Evolutionary conservation across 2,113 vertebrate species (phyloP), one percentile per base, ranked within the genome.

Genomic region (Mionectes macconnelli): DNA sequence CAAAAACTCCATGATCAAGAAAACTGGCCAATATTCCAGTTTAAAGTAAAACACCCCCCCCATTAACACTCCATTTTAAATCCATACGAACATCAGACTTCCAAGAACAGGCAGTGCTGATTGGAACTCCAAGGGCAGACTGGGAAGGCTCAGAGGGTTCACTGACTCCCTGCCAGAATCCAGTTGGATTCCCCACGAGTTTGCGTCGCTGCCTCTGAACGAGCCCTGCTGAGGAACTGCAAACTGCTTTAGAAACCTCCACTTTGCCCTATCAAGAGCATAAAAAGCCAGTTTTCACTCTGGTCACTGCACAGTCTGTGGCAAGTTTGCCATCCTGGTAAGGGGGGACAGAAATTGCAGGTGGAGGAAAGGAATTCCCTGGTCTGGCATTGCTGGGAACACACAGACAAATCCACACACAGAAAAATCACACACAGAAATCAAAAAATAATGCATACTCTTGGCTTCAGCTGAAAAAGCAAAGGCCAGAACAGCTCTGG

Each of bases 81-180:
- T 4, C 39, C 70, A 8, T 0, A 4, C 1, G 6, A 50, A 30
- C 19, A 35, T 6, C 49, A 30, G 52, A 13, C 4, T 4, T 4
- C 49, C 35, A 47, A 11, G 50, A 55, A n/a, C 3, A 6, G 56
- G 0, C 69, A 78, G 70, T 0, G 4, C 47, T 14, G 40, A 19
- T 1, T 2, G 14, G 15, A 64, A 8, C 55, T 60, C 33, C 17
- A 18, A 37, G 47, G 67, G 53, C 53, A 68, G 49, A 4, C 19
- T 1, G 2, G 0, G 3, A 55, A 44, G 50, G 57, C 59, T 59
- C 47, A 7, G 73, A 1, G 4, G 40, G 25, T 10, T 39, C 9
- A 49, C 31, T 2, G 39, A 27, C 6, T n/a, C 35, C 45, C 44
- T 84, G 83, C 64, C 79, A 68, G 33, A 49, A 53, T 8, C 30